Percentiles rank a stretch among this genome's conserved stretches.
These are phyloP conservation scores for Drosophila melanogaster DNA, from an alignment of 1,140 invertebrate genomes.

Conservation along the genomic window DNA sequence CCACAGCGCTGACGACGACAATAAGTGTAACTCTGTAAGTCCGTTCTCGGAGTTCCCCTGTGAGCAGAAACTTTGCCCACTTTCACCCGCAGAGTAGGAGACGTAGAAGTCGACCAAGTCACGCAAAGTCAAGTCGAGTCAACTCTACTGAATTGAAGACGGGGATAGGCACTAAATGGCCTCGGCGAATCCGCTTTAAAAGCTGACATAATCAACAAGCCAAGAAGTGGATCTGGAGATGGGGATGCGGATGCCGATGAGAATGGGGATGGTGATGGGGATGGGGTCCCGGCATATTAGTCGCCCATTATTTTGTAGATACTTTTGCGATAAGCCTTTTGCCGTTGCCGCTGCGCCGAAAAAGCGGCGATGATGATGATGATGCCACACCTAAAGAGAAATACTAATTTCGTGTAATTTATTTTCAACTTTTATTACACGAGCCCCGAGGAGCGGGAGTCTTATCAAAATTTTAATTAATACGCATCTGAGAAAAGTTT, in stretches of 20 bases:
- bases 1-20: conserved; percentile 32
- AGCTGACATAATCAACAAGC: conserved; percentile 60
- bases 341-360: conserved; percentile 31
- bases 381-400: conserved; percentile 67
- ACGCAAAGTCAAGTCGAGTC: not conserved
- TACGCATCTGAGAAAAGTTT: conserved; percentile 78
- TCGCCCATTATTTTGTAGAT: conserved; percentile 79
- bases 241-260: too few relatives aligned
- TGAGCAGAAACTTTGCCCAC: conserved; percentile 40
- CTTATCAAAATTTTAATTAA: conserved; percentile 83
- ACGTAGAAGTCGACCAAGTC: not conserved
- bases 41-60: conserved; percentile 30
- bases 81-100: conserved; percentile 27
- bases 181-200: conserved; percentile 53
- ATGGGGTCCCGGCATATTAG: conserved; percentile 64
- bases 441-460: conserved; percentile 9
- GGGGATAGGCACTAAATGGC: conserved; percentile 48
- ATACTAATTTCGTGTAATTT: conserved; percentile 79
- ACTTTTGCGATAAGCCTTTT: conserved; percentile 74
- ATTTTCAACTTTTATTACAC: conserved; percentile 75
- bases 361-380: conserved; percentile 25
- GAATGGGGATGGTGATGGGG: conserved; percentile 4
- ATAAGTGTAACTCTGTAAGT: conserved; percentile 53
- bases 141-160: conserved; percentile 3
- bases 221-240: not conserved